These are phyloP conservation scores for Xylocampa areola DNA, from an alignment of 2,888 invertebrate species.

Conservation along the genomic window DNA sequence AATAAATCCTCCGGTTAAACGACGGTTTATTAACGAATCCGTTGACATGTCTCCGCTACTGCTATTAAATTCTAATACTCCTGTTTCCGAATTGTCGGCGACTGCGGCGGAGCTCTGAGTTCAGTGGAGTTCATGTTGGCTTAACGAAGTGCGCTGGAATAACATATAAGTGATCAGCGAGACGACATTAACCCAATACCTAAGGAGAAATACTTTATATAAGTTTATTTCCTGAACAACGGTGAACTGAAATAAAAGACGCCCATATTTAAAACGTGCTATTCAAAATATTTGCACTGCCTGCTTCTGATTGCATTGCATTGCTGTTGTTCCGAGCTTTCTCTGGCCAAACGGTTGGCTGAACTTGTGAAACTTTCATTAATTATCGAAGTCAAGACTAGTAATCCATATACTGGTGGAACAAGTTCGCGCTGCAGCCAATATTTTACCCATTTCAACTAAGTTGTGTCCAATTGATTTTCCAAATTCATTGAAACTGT, in stretches of 20 bases:
- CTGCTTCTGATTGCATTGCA: conserved; percentile 49
- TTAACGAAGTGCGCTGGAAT: conserved; percentile 11
- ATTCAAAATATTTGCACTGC: conserved; percentile 47
- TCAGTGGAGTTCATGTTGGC: conserved; percentile 11
- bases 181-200: conserved; percentile 31
- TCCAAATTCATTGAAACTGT: conserved; percentile 24
- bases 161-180: conserved; percentile 21
- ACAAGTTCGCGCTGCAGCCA: conserved; percentile 35
- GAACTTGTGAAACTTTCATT: conserved; percentile 57
- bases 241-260: conserved; percentile 35
- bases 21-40: conserved; percentile 78
- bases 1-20: conserved; percentile 82
- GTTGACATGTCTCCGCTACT: conserved; percentile 51
- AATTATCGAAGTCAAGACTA: conserved; percentile 48
- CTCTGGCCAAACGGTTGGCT: conserved; percentile 37
- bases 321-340: conserved; percentile 47
- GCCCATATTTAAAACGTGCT: conserved; percentile 30
- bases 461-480: conserved; percentile 41
- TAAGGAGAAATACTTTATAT: conserved; percentile 30
- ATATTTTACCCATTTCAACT: conserved; percentile 45
- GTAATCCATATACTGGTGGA: conserved; percentile 40
- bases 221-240: conserved; percentile 30
- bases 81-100: conserved; percentile 30
- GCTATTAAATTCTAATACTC: conserved; percentile 55
- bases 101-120: conserved; percentile 1